phyloP scores from a whole-genome alignment of 2,888 invertebrate genomes.

The Cistogaster globosa region DNA sequence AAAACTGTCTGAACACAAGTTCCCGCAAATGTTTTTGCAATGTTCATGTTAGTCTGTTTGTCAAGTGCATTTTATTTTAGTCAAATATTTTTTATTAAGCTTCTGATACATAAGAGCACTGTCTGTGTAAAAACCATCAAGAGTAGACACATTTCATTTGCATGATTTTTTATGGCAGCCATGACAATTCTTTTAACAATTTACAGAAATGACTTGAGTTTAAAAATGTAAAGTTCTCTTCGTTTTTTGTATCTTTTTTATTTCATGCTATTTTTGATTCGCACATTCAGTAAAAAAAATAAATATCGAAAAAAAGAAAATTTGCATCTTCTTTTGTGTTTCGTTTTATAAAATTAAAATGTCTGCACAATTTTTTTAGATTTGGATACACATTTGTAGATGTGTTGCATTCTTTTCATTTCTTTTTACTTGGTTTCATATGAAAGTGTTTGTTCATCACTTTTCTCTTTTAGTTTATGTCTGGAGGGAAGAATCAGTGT shows the following conservation, averaged over 20 bases:
- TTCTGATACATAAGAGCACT: background rate
- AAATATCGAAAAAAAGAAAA: slow-evolving; percentile 1
- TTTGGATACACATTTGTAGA: background rate
- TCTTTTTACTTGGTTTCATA: background rate
- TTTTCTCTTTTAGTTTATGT: slow-evolving; percentile 5
- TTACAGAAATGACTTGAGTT: slow-evolving; percentile 62
- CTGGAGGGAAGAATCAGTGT: background rate
- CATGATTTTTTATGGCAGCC: slow-evolving; percentile 59
- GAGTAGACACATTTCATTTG: slow-evolving; percentile 54
- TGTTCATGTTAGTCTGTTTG: slow-evolving; percentile 32
- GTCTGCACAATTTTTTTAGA: slow-evolving; percentile 34
- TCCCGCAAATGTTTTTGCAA: background rate
- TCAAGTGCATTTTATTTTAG: slow-evolving; percentile 58
- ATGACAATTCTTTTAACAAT: slow-evolving; percentile 65
- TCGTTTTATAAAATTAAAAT: slow-evolving; percentile 9
- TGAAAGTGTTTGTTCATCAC: background rate
- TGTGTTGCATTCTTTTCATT: background rate
- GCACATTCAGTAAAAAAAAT: slow-evolving; percentile 37
- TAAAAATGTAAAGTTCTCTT: slow-evolving; percentile 30
- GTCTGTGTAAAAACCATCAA: slow-evolving; percentile 14
- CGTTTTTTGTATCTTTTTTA: background rate
- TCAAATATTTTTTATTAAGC: background rate
- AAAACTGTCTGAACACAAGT: background rate
- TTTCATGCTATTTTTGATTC: slow-evolving; percentile 29
- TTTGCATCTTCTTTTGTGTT: slow-evolving; percentile 30